A percentile compares a stretch with the other conserved stretches of the same genome.
Evolutionary conservation across 2,888 invertebrate species (phyloP).

Genomic region (Drosophila leonis): DNA sequence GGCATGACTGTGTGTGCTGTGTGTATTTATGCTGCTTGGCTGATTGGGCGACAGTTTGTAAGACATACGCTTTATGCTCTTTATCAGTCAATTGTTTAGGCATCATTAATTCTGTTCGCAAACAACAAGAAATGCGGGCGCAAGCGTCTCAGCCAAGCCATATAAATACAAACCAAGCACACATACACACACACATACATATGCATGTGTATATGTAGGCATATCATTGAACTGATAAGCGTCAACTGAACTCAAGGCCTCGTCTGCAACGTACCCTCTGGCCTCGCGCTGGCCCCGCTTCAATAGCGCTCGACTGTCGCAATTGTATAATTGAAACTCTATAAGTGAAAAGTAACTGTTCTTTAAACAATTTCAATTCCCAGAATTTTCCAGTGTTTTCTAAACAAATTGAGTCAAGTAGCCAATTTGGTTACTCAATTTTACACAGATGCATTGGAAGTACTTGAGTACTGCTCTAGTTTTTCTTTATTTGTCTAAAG

Average conservation of each 20-base stretch:
- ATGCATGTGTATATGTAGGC: not conserved
- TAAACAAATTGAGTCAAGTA: constrained; percentile 7
- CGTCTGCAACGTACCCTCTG: constrained; percentile 15
- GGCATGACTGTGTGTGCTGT: not conserved
- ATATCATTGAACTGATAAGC: constrained; percentile 75
- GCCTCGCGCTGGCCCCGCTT: not conserved
- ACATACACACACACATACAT: not conserved
- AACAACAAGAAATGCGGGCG: constrained; percentile 53
- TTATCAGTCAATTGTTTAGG: constrained; percentile 63
- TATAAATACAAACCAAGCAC: constrained; percentile 31
- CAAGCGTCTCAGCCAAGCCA: constrained; percentile 42
- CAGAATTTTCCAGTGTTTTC: constrained; percentile 5
- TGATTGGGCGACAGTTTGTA: constrained; percentile 23
- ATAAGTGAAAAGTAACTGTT: constrained; percentile 37
- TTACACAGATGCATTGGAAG: not conserved
- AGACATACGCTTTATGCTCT: constrained; percentile 19
- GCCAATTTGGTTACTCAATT: constrained; percentile 4
- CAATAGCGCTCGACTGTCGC: constrained; percentile 34
- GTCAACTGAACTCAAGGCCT: constrained; percentile 66
- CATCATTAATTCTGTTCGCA: constrained; percentile 46
- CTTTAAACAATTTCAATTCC: constrained; percentile 11
- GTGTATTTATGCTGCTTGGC: constrained; percentile 8
- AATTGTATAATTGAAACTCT: constrained; percentile 54
- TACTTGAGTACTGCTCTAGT: not conserved
- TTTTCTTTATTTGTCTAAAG: not conserved